A percentile compares a stretch with the other conserved stretches of the same genome.
These are phyloP conservation scores for Thymelicus sylvestris DNA, from an alignment of 2,888 invertebrate species.

Conservation along the genomic window DNA sequence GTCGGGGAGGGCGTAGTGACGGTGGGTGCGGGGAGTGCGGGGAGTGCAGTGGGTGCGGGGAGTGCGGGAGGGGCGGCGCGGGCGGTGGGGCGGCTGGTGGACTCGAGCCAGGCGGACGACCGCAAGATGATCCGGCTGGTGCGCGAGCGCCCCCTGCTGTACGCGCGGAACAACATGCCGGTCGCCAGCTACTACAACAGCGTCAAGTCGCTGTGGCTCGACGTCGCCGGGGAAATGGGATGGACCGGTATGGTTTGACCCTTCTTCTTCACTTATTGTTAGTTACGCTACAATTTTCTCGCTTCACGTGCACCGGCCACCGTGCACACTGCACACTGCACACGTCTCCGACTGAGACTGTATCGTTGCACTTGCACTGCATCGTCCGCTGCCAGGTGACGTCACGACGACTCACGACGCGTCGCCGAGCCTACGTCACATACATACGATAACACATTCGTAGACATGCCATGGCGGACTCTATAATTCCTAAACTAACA, in stretches of 20 bases:
- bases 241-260: slow-evolving; percentile 63
- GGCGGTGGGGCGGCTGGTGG: slow-evolving; percentile 70
- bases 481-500: too few species aligned
- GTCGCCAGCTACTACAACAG: slow-evolving; percentile 76
- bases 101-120: slow-evolving; percentile 75
- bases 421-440: too few species aligned
- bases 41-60: too few species aligned
- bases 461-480: too few species aligned
- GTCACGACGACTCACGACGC: too few species aligned
- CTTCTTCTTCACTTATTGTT: background rate
- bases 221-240: slow-evolving; percentile 72
- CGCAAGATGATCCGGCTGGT: slow-evolving; percentile 72
- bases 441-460: too few species aligned
- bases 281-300: background rate
- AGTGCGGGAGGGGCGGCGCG: slow-evolving; percentile 12
- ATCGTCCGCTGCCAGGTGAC: too few species aligned
- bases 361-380: background rate
- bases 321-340: too few species aligned
- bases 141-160: slow-evolving; percentile 70
- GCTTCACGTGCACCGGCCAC: background rate
- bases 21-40: too few species aligned
- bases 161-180: slow-evolving; percentile 77
- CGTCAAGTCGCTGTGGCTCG: slow-evolving; percentile 72
- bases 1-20: slow-evolving; percentile 28
- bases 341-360: too few species aligned